phyloP scores from a whole-genome alignment of 2,797 vertebrate species.

The Anisognathus igniventris region DNA sequence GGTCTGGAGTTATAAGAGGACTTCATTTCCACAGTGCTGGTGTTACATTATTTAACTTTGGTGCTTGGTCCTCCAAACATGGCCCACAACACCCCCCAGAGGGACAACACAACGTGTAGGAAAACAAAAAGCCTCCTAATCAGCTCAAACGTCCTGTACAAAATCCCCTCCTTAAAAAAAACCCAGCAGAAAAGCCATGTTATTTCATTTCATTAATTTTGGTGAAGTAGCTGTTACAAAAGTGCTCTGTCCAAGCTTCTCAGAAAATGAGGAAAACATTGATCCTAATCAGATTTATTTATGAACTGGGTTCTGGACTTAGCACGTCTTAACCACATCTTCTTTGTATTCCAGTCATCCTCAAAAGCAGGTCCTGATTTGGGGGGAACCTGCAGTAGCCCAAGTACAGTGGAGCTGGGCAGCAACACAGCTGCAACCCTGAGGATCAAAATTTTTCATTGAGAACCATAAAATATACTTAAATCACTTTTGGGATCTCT shows the following conservation, averaged over 20 bases:
- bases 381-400: background rate
- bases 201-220: background rate
- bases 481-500: background rate
- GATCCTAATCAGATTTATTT: background rate
- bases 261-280: background rate
- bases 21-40: background rate
- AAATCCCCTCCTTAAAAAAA: background rate
- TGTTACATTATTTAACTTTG: accelerated
- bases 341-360: background rate
- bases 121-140: background rate
- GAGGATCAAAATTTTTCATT: background rate
- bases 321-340: background rate
- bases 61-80: background rate
- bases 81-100: background rate
- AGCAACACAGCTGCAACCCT: background rate
- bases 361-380: background rate
- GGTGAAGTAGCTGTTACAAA: background rate
- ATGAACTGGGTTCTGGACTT: background rate
- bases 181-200: accelerated
- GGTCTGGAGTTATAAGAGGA: background rate
- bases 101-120: accelerated
- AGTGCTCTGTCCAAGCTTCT: background rate
- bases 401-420: background rate
- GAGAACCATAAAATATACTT: background rate
- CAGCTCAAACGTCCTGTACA: background rate